phyloP scores from a whole-genome alignment of 1,140 invertebrate genomes.

The Charaxes varanes region DNA sequence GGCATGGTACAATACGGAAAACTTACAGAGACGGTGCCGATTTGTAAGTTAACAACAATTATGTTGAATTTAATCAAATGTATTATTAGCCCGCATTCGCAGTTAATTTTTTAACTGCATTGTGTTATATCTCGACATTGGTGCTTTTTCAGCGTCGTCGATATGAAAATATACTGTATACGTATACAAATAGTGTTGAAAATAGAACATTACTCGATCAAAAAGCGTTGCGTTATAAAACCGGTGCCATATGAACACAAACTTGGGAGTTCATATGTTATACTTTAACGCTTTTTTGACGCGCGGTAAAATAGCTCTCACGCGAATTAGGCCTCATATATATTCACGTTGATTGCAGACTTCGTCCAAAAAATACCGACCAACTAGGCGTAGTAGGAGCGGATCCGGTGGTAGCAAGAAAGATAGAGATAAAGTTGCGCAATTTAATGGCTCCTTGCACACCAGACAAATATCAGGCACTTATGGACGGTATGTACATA shows the following conservation, averaged over 20 bases:
- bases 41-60: too few relatives aligned
- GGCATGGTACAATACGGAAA: conserved; percentile 50
- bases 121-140: too few relatives aligned
- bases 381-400: conserved; percentile 33
- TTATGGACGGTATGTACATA: conserved; percentile 52
- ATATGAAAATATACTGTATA: conserved; percentile 1
- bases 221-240: too few relatives aligned
- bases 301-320: too few relatives aligned
- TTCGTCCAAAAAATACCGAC: conserved; percentile 45
- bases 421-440: conserved; percentile 52
- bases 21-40: conserved; percentile 39
- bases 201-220: conserved; percentile 2
- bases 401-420: conserved; percentile 49
- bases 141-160: too few relatives aligned
- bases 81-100: too few relatives aligned
- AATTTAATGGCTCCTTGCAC: conserved; percentile 35
- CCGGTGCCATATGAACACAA: too few relatives aligned
- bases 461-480: conserved; percentile 30
- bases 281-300: too few relatives aligned
- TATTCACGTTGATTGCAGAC: conserved; percentile 20
- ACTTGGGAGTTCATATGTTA: too few relatives aligned
- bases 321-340: too few relatives aligned
- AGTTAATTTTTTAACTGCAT: too few relatives aligned
- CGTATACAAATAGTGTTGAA: neutral
- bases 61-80: too few relatives aligned